A percentile compares a stretch with the other conserved stretches of the same genome.
phyloP scores from a whole-genome alignment of 2,113 vertebrate genomes.

The Seriola aureovittata region DNA sequence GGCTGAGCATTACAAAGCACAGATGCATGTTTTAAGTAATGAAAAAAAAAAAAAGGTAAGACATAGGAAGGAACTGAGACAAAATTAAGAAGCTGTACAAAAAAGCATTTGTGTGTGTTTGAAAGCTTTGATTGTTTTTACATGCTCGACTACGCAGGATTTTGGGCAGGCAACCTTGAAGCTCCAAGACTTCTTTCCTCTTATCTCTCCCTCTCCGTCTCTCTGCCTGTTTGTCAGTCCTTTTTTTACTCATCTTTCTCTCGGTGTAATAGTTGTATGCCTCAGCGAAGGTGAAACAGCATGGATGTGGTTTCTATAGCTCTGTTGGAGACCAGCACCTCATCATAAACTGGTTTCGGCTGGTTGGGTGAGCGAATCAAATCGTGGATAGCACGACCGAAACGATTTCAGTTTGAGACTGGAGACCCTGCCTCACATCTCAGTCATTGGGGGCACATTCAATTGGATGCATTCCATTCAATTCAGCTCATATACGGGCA shows the following conservation, averaged over 20 bases:
- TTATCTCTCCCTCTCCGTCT: slow-evolving; percentile 49
- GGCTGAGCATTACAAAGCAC: slow-evolving; percentile 41
- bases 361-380: slow-evolving; percentile 77
- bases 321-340: slow-evolving; percentile 79
- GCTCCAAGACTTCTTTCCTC: slow-evolving; percentile 50
- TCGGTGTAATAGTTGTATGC: slow-evolving; percentile 49
- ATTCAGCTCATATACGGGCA: slow-evolving; percentile 57
- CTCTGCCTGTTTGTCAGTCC: slow-evolving; percentile 42
- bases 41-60: slow-evolving; percentile 7
- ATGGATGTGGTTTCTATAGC: slow-evolving; percentile 79
- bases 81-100: slow-evolving; percentile 32
- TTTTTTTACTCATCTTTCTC: slow-evolving; percentile 46
- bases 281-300: slow-evolving; percentile 72
- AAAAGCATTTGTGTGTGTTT: slow-evolving; percentile 26
- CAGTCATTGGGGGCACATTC: slow-evolving; percentile 59
- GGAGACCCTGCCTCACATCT: slow-evolving; percentile 60
- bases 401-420: slow-evolving; percentile 71
- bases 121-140: slow-evolving; percentile 73
- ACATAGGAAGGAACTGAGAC: slow-evolving; percentile 17
- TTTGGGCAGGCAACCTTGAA: slow-evolving; percentile 69
- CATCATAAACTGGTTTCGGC: slow-evolving; percentile 77
- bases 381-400: slow-evolving; percentile 66
- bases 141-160: slow-evolving; percentile 69
- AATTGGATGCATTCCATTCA: slow-evolving; percentile 70
- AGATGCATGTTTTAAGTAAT: slow-evolving; percentile 21